Conservation (phyloP, 1,140 invertebrate species). For the Lepidotrigona ventralis region DNA sequence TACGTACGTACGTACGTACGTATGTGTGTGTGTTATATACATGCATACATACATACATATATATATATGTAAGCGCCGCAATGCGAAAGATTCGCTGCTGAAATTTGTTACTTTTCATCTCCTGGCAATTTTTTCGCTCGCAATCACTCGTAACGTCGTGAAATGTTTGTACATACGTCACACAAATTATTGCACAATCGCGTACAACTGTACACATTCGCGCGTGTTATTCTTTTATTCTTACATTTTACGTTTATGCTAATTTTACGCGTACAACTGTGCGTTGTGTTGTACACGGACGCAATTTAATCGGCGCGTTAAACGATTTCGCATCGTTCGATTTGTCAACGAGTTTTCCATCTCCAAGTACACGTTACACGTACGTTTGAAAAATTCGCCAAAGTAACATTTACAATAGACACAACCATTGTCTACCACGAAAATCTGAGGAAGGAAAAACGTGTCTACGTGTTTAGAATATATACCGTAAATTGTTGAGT, state of each 20-base stretch:
- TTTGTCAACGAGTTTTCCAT: not conserved
- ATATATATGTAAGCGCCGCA: not conserved
- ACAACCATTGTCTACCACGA: not conserved
- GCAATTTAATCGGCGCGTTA: not conserved
- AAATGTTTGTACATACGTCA: slow-evolving; percentile 18
- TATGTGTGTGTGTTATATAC: no score
- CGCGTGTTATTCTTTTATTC: no score
- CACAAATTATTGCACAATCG: slow-evolving; percentile 33
- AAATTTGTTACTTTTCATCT: not conserved
- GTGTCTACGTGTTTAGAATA: not conserved
- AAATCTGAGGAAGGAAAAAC: not conserved
- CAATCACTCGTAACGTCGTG: not conserved
- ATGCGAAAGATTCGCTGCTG: not conserved
- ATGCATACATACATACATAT: no score
- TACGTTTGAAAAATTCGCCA: not conserved
- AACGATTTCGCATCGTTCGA: not conserved
- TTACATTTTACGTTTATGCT: no score
- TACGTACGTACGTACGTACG: no score
- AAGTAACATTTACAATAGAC: not conserved
- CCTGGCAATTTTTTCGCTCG: not conserved
- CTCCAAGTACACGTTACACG: not conserved
- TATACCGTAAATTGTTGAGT: slow-evolving; percentile 5
- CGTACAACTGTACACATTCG: not conserved
- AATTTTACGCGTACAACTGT: not conserved
- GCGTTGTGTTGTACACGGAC: not conserved